Evolutionary conservation across 2,888 invertebrate species (phyloP).

Genomic region (Drosophila fungiperda): DNA sequence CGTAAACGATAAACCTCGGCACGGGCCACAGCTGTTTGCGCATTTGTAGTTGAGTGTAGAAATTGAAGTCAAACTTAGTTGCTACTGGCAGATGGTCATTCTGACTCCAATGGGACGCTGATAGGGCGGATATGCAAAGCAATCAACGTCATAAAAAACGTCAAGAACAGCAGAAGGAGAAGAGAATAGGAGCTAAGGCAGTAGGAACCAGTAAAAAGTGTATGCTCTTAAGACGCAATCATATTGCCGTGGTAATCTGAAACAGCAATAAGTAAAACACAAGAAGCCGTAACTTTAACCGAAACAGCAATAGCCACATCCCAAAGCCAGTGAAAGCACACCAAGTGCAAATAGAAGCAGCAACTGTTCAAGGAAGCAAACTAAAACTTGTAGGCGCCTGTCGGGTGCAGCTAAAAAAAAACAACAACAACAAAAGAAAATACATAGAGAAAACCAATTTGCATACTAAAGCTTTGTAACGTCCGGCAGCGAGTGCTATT

Average conservation of each 20-base stretch:
- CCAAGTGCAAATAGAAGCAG: constrained; percentile 43
- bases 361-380: constrained; percentile 26
- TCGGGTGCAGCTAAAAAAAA: constrained; percentile 36
- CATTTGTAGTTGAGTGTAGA: constrained; percentile 12
- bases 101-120: constrained; percentile 19
- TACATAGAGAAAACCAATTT: constrained; percentile 61
- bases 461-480: constrained; percentile 67
- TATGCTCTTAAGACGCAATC: constrained; percentile 23
- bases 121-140: constrained; percentile 71
- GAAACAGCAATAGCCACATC: constrained; percentile 15
- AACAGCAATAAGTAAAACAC: constrained; percentile 21
- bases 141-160: constrained; percentile 73
- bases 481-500: constrained; percentile 7
- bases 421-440: background rate
- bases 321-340: constrained; percentile 19
- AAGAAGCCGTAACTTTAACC: constrained; percentile 25
- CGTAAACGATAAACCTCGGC: constrained; percentile 29
- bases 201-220: constrained; percentile 1
- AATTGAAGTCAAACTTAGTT: constrained; percentile 25
- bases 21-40: constrained; percentile 23
- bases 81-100: constrained; percentile 26
- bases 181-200: background rate
- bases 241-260: constrained; percentile 17
- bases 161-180: constrained; percentile 30
- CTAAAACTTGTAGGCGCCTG: constrained; percentile 32